Conservation (phyloP, 2,888 invertebrate species). For the Dryomyza anilis region DNA sequence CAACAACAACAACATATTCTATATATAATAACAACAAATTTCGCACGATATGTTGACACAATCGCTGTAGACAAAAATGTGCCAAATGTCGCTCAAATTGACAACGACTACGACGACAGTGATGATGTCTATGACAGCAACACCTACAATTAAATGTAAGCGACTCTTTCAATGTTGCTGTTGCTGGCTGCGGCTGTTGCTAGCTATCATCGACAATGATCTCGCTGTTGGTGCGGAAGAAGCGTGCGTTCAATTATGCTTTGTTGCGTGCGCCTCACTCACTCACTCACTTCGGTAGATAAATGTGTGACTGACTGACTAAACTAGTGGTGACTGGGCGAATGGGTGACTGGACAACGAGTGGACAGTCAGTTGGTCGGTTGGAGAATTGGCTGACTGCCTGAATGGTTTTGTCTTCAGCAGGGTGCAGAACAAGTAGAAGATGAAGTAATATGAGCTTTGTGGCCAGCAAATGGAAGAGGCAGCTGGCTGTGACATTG, state of each 20-base stretch:
- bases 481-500: slow-evolving; percentile 1
- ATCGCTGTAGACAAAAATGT: slow-evolving; percentile 1
- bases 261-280: slow-evolving; percentile 9
- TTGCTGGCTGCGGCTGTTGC: not conserved
- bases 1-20: not conserved
- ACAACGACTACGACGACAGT: not conserved
- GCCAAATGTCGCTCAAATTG: slow-evolving; percentile 24
- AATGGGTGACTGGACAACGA: not conserved
- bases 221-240: slow-evolving; percentile 2
- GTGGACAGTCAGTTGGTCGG: not conserved
- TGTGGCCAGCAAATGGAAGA: not conserved
- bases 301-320: slow-evolving; percentile 1
- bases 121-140: not conserved
- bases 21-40: not conserved
- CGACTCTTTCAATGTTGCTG: not conserved
- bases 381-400: not conserved
- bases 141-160: slow-evolving; percentile 26
- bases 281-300: no score
- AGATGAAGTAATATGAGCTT: no score
- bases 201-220: not conserved
- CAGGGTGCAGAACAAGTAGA: not conserved
- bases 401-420: not conserved
- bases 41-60: not conserved
- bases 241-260: slow-evolving; percentile 21
- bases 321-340: not conserved